A percentile compares a stretch with the other conserved stretches of the same genome.
Conservation (phyloP, 2,888 invertebrate species). For the Gonocerus acuteangulatus region DNA sequence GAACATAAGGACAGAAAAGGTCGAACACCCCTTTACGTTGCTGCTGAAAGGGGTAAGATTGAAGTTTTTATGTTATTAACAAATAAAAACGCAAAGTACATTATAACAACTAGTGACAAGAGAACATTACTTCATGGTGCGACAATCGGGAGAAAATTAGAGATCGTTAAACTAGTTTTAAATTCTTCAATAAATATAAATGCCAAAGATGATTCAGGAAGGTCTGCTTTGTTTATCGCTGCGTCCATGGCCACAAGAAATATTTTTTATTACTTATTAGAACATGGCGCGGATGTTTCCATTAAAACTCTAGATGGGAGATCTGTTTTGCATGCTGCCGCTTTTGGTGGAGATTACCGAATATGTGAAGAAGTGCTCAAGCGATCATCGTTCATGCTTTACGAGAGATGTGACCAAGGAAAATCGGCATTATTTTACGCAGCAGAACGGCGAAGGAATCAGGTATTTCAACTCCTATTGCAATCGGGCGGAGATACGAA, state of each 20-base stretch:
- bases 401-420: not conserved
- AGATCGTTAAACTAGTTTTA: not conserved
- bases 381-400: no score
- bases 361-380: no score
- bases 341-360: not conserved
- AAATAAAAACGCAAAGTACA: not conserved
- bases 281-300: not conserved
- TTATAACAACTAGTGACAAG: not conserved
- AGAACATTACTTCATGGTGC: not conserved
- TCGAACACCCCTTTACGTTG: not conserved
- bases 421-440: not conserved
- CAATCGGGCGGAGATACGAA: not conserved
- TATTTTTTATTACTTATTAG: not conserved
- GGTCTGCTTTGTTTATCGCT: not conserved
- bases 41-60: not conserved
- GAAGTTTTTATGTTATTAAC: not conserved
- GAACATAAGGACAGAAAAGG: not conserved
- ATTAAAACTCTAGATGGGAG: not conserved
- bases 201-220: not conserved
- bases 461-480: not conserved
- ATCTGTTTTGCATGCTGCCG: not conserved
- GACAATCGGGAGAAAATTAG: not conserved
- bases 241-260: no score
- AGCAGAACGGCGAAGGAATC: not conserved
- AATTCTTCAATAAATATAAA: not conserved